Conservation (phyloP, 35 echinoderm and acorn worm species). For the Amphiura filiformis region DNA sequence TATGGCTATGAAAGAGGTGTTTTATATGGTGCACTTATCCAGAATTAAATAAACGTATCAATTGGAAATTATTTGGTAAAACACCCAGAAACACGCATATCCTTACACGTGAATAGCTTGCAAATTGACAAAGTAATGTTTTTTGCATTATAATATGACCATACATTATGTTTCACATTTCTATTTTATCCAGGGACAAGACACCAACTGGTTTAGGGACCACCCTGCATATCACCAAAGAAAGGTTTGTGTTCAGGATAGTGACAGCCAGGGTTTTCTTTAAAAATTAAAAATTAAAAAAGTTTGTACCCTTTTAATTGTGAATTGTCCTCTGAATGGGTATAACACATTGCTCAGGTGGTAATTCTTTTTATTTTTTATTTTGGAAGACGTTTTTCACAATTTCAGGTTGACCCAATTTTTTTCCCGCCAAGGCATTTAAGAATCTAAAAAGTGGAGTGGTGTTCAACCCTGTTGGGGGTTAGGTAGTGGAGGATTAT, state of each 20-base stretch:
- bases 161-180: neutral
- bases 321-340: neutral
- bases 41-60: neutral
- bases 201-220: constrained; percentile 23
- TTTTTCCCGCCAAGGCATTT: too few species aligned
- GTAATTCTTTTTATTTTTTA: neutral
- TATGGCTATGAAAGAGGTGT: too few species aligned
- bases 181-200: constrained; percentile 41
- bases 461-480: too few species aligned
- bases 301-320: neutral
- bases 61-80: neutral
- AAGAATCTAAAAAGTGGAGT: too few species aligned
- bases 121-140: too few species aligned
- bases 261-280: neutral
- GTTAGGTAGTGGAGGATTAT: too few species aligned
- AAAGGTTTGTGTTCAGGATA: neutral
- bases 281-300: neutral
- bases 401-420: too few species aligned
- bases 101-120: too few species aligned
- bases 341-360: neutral
- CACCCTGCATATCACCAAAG: constrained; percentile 23
- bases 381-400: neutral
- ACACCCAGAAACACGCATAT: neutral
- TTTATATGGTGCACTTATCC: too few species aligned
- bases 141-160: neutral